A percentile compares a stretch with the other conserved stretches of the same genome.
phyloP scores from a whole-genome alignment of 2,888 invertebrate species.

The Polydrusus tereticollis region DNA sequence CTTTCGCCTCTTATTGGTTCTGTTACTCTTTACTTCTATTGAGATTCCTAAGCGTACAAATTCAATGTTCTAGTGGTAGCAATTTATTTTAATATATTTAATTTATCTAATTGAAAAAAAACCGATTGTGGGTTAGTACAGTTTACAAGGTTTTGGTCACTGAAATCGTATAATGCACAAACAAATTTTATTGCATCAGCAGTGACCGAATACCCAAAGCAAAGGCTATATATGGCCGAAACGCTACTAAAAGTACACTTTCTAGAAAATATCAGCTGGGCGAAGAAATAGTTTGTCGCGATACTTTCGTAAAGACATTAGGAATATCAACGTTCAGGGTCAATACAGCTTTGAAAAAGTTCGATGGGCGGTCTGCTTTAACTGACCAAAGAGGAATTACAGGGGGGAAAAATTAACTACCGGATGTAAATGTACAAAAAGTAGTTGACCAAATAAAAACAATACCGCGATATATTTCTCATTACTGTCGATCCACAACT shows the following conservation, averaged over 20 bases:
- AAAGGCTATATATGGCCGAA: slow-evolving; percentile 24
- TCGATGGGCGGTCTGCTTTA: neutral
- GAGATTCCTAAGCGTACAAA: no score
- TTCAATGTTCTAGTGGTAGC: no score
- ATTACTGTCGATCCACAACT: neutral
- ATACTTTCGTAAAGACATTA: slow-evolving; percentile 27
- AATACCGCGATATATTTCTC: neutral
- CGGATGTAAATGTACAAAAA: neutral
- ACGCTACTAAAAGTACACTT: slow-evolving; percentile 12
- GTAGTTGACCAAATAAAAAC: neutral
- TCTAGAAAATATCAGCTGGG: slow-evolving; percentile 18
- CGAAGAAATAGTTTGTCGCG: slow-evolving; percentile 7
- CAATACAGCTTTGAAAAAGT: no score
- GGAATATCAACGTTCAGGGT: no score
- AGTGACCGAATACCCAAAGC: slow-evolving; percentile 13
- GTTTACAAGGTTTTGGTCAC: slow-evolving; percentile 17
- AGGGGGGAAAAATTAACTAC: neutral
- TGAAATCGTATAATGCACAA: slow-evolving; percentile 18
- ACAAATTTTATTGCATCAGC: slow-evolving; percentile 18
- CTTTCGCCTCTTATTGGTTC: no score
- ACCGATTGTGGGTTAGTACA: no score
- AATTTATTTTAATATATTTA: no score
- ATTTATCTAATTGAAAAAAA: no score
- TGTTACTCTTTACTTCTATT: no score
- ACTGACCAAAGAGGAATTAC: neutral